Conservation (phyloP, 2,113 vertebrate species). For the Ivindomyrus marchei region DNA sequence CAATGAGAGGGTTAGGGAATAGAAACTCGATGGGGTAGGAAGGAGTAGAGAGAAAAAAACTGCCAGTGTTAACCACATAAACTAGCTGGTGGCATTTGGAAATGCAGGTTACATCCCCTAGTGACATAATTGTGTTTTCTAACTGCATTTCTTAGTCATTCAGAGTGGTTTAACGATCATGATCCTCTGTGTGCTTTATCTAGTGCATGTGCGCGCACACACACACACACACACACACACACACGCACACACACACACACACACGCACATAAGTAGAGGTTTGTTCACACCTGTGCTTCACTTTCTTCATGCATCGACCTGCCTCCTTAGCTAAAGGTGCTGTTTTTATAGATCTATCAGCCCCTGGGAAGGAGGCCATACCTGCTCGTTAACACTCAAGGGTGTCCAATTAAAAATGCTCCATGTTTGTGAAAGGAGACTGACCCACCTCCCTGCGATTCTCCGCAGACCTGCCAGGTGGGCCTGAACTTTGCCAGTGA, state of each 20-base stretch:
- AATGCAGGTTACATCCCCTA: not conserved
- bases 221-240: not conserved
- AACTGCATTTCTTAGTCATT: not conserved
- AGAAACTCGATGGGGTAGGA: not conserved
- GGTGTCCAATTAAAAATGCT: not conserved
- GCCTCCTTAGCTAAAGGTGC: not conserved
- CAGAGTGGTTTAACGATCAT: not conserved
- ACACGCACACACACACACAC: no score
- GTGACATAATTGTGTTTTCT: not conserved
- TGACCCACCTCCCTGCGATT: not conserved
- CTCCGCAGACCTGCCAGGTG: slow-evolving; percentile 81
- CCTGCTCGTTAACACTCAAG: not conserved
- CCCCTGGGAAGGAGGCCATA: not conserved
- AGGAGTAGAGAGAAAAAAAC: not conserved
- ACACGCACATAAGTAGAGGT: not conserved
- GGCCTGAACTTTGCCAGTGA: slow-evolving; percentile 95
- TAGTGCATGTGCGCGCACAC: fast-evolving
- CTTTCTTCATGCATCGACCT: not conserved
- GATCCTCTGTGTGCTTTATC: not conserved
- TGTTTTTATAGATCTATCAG: not conserved
- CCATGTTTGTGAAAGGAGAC: not conserved
- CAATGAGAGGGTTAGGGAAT: not conserved
- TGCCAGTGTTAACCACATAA: not conserved
- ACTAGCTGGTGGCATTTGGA: not conserved
- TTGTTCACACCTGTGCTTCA: not conserved